phyloP scores from a whole-genome alignment of 2,797 vertebrate genomes.

The Helarctos malayanus region DNA sequence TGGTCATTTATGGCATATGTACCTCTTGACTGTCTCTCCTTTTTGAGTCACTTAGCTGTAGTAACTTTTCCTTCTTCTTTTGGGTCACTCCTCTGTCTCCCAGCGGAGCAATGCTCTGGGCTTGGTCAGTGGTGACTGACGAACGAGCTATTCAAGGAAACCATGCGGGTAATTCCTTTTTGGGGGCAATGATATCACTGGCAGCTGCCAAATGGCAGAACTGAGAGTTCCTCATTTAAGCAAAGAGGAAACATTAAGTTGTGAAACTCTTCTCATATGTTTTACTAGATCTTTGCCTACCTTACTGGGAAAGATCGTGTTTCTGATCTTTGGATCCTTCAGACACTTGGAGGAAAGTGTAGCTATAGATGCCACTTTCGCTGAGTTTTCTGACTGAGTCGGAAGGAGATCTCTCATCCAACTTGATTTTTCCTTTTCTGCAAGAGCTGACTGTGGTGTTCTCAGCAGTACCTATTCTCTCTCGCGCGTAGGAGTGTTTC shows the following conservation, averaged over 20 bases:
- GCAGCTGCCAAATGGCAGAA: slow-evolving; percentile 1
- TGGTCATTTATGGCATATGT: not conserved
- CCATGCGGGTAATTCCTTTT: not conserved
- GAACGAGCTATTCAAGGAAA: slow-evolving; percentile 6
- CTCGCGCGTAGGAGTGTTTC: not conserved
- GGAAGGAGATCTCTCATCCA: slow-evolving; percentile 51
- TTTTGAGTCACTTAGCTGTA: not conserved
- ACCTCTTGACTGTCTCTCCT: not conserved
- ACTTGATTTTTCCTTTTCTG: slow-evolving; percentile 43
- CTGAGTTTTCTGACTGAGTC: not conserved
- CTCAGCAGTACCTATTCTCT: not conserved
- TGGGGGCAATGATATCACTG: not conserved
- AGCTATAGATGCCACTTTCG: not conserved
- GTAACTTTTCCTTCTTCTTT: not conserved
- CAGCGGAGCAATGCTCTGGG: not conserved
- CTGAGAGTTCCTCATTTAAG: not conserved
- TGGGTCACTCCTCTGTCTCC: not conserved
- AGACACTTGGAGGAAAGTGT: slow-evolving; percentile 26
- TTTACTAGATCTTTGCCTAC: slow-evolving; percentile 20
- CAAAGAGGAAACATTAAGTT: not conserved
- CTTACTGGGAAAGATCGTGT: not conserved
- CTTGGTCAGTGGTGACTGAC: not conserved
- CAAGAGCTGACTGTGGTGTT: not conserved
- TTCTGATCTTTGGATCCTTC: slow-evolving; percentile 13
- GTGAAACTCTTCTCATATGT: not conserved